Evolutionary conservation across 2,113 vertebrate genomes (phyloP).

Genomic region (Eretmochelys imbricata): DNA sequence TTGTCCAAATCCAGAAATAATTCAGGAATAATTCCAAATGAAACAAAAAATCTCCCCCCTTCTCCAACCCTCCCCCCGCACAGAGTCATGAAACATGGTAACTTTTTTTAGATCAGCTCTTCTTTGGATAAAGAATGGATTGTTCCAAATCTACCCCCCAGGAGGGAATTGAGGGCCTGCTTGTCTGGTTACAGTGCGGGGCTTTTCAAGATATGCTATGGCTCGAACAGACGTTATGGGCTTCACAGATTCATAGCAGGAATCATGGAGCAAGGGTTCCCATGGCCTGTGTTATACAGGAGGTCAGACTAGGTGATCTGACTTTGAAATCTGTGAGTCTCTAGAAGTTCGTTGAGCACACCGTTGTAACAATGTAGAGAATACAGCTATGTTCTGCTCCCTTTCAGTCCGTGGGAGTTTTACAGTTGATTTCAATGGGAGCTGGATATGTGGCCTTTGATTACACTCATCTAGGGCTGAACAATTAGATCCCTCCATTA

Average conservation of each 20-base stretch:
- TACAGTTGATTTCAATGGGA: neutral
- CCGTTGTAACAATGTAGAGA: neutral
- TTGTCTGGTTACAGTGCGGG: neutral
- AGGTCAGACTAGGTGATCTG: neutral
- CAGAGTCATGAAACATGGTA: neutral
- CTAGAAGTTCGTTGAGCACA: neutral
- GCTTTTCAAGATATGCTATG: neutral
- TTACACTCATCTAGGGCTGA: neutral
- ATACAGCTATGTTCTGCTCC: neutral
- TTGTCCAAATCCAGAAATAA: neutral
- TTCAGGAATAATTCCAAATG: neutral
- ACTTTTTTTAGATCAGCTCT: neutral
- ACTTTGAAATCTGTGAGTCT: neutral
- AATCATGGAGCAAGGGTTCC: rapidly evolving
- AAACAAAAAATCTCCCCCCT: neutral
- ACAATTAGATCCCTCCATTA: neutral
- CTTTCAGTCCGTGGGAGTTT: neutral
- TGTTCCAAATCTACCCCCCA: neutral
- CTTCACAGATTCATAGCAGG: neutral
- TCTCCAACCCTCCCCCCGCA: no score
- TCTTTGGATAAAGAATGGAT: neutral
- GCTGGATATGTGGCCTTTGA: neutral
- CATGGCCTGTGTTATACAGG: neutral
- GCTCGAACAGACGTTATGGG: neutral
- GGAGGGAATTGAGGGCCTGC: neutral